Evolutionary conservation across 2,113 vertebrate species (phyloP).

Genomic region (Takifugu bimaculatus): DNA sequence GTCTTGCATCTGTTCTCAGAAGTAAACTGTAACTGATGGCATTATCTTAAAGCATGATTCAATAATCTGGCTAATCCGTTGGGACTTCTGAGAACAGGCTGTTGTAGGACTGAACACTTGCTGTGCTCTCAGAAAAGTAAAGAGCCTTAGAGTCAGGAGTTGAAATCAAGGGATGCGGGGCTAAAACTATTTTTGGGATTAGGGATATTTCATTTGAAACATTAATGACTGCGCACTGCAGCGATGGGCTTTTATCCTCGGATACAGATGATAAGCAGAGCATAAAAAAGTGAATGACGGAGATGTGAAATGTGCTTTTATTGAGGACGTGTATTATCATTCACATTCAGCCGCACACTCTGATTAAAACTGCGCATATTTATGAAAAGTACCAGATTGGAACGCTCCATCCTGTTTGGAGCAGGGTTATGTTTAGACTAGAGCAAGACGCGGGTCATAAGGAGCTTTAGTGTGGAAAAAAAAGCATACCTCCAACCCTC

Average conservation of each 20-base stretch:
- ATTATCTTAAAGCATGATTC: slow-evolving; percentile 75
- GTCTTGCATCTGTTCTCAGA: slow-evolving; percentile 67
- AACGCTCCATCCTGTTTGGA: slow-evolving; percentile 35
- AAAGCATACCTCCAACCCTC: slow-evolving; percentile 50
- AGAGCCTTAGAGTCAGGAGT: slow-evolving; percentile 64
- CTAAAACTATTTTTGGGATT: slow-evolving; percentile 66
- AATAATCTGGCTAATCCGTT: slow-evolving; percentile 73
- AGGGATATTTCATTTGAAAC: slow-evolving; percentile 54
- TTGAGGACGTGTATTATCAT: background rate
- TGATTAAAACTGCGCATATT: slow-evolving; percentile 48
- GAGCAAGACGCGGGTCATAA: slow-evolving; percentile 67
- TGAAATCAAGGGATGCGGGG: slow-evolving; percentile 41
- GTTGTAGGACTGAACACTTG: slow-evolving; percentile 63
- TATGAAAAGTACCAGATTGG: slow-evolving; percentile 27
- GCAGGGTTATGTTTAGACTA: slow-evolving; percentile 62
- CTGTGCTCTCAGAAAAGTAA: slow-evolving; percentile 64
- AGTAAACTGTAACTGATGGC: slow-evolving; percentile 73
- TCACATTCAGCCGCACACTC: slow-evolving; percentile 12
- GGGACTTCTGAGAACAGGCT: slow-evolving; percentile 66
- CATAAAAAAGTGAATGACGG: slow-evolving; percentile 16
- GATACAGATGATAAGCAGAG: slow-evolving; percentile 12
- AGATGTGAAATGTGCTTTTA: slow-evolving; percentile 11
- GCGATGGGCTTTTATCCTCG: slow-evolving; percentile 12
- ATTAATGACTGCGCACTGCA: slow-evolving; percentile 42
- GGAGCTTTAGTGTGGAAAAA: slow-evolving; percentile 64